A percentile compares a stretch with the other conserved stretches of the same genome.
Evolutionary conservation across 2,113 vertebrate species (phyloP).

Genomic region (Eudyptes chrysolophus): DNA sequence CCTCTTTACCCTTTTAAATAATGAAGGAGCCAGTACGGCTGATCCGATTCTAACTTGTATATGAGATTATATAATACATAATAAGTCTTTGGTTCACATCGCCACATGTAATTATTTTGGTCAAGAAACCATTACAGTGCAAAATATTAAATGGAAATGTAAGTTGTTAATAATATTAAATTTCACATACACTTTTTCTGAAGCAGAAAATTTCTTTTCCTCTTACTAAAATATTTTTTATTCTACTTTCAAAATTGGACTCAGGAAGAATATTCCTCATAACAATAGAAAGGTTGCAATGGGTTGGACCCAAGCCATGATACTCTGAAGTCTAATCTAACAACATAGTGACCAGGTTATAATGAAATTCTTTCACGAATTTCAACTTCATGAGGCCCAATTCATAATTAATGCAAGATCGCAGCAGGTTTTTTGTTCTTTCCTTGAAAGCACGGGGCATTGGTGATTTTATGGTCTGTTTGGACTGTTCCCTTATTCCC

Average conservation of each 20-base stretch:
- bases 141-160: background rate
- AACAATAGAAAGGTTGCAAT: background rate
- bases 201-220: background rate
- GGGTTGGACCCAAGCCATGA: background rate
- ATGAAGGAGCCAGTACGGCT: background rate
- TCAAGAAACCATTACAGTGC: background rate
- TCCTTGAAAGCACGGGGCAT: background rate
- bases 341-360: background rate
- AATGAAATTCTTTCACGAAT: background rate
- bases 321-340: background rate
- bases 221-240: background rate
- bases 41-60: background rate
- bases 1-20: background rate
- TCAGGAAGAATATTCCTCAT: background rate
- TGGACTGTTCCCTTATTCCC: background rate
- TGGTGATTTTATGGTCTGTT: background rate
- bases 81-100: background rate
- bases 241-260: background rate
- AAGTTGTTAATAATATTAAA: background rate
- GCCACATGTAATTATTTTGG: background rate
- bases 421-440: background rate
- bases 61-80: background rate
- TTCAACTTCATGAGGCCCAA: background rate
- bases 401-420: background rate
- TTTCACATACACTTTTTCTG: background rate